A percentile compares a stretch with the other conserved stretches of the same genome.
phyloP scores from a whole-genome alignment of 1,140 invertebrate species.

The Leptestheria dahalacensis region DNA sequence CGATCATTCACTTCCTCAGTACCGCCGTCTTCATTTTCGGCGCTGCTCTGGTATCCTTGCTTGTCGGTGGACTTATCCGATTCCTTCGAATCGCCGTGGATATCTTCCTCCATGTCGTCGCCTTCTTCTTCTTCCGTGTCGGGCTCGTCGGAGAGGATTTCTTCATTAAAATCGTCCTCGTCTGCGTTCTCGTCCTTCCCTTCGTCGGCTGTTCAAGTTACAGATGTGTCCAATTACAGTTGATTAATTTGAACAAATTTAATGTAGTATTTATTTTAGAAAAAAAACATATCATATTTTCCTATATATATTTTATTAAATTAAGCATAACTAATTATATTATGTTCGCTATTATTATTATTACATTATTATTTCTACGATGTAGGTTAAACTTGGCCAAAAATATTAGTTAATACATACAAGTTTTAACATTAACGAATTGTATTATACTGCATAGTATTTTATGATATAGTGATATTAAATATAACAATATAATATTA shows the following conservation, averaged over 20 bases:
- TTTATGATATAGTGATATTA: not conserved
- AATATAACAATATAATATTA: too few relatives aligned
- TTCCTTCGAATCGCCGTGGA: not conserved
- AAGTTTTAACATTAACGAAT: too few relatives aligned
- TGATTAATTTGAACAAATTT: not conserved
- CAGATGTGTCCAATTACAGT: too few relatives aligned
- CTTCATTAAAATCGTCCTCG: not conserved
- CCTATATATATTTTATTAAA: not conserved
- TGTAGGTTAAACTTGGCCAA: too few relatives aligned
- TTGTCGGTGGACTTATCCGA: not conserved
- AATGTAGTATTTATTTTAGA: not conserved
- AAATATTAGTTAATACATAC: too few relatives aligned
- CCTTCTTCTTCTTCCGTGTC: constrained; percentile 6
- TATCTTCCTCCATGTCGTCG: constrained; percentile 13
- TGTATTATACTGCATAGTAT: too few relatives aligned
- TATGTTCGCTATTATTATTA: too few relatives aligned
- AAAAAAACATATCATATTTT: not conserved
- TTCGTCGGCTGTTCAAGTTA: not conserved
- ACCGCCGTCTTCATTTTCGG: not conserved
- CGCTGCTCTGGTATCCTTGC: not conserved
- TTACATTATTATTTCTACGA: too few relatives aligned
- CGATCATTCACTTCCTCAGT: not conserved
- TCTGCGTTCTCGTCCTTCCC: not conserved
- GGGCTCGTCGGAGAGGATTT: not conserved
- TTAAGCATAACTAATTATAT: too few relatives aligned